phyloP scores from a whole-genome alignment of 2,888 invertebrate species.

The Priapulus caudatus region DNA sequence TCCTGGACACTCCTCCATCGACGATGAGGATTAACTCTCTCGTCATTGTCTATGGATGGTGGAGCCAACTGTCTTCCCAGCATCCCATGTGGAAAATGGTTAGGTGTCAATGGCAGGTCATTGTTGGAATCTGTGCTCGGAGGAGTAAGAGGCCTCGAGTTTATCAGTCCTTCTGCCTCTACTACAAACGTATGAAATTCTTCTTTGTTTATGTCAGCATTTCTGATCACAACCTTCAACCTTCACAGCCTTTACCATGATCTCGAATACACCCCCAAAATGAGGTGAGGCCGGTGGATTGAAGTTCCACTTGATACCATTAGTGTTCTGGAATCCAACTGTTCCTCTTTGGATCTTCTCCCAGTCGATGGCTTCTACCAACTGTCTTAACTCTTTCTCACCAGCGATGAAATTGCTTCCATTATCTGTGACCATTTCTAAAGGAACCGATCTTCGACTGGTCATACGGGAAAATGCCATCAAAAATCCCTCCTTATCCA shows the following conservation, averaged over 20 bases:
- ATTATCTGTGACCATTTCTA: conserved; percentile 1
- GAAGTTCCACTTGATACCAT: conserved; percentile 9
- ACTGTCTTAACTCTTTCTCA: not conserved
- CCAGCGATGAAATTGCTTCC: not conserved
- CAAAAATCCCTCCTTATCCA: not conserved
- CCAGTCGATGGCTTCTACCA: not conserved
- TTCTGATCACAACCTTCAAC: not conserved
- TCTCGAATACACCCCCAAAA: too few species aligned
- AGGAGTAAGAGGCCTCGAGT: not conserved
- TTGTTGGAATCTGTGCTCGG: not conserved
- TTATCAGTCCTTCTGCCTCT: not conserved
- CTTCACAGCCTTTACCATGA: too few species aligned
- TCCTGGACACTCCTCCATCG: not conserved
- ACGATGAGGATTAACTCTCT: conserved; percentile 4
- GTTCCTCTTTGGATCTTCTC: not conserved
- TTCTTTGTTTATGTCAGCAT: conserved; percentile 9
- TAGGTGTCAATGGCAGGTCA: conserved; percentile 2
- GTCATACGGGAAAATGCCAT: not conserved
- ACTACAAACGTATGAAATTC: not conserved
- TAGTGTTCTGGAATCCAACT: not conserved
- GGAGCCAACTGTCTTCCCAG: not conserved
- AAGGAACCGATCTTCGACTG: not conserved
- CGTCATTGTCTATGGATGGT: not conserved
- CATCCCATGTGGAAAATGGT: not conserved
- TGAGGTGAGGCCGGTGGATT: too few species aligned